Base-by-base conservation (phyloP, 2,888 invertebrate genomes). In the Andrena marginata region DNA sequence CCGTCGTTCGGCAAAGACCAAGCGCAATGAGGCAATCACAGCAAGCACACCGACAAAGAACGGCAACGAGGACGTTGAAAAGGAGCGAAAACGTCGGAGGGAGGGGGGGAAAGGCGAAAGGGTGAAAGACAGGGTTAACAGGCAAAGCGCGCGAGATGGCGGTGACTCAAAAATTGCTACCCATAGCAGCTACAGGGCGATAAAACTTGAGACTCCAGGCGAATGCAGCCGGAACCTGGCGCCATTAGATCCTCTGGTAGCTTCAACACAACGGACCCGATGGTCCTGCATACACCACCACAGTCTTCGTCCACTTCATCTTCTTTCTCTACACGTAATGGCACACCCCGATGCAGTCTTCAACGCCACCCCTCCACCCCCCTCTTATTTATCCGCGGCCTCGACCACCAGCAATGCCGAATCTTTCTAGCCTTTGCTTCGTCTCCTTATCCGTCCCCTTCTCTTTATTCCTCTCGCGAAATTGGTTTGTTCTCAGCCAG, bases 161-260 rank as follows among this genome's bases (percentile, higher is more conserved):
- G 77, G 62, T 67, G 69, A 84, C 82, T 91, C 85, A 90, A 92
- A 91, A 92, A 91, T 91, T 89, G 88, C 87, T 87, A 78, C 82
- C 42, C 82, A 76, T 85, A 89, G 87, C 67, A 87, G 77, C 67
- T 70, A 69, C 78, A 69, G 67, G 85, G 85, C 87, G 88, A 92
- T 92, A 90, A 91, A 92, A 92, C 90, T 90, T 86, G 65, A 77
- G 80, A 68, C 80, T 60, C 20, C 62, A 63, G 62, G 74, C 73
- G 77, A 86, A 77, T 80, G 85, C 89, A 82, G 84, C 80, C 89
- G 89, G 85, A 91, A 91, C 89, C 92, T 89, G 87, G 89, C 89
- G 87, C 91, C 92, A 92, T 93, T 92, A 91, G 91, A 90, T 90
- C 87, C 86, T 64, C 82, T 82, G 77, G 79, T 71, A 82, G 81